Evolutionary conservation across 23 tunicate species (phyloP).

Genomic region (Ascidia mentula): DNA sequence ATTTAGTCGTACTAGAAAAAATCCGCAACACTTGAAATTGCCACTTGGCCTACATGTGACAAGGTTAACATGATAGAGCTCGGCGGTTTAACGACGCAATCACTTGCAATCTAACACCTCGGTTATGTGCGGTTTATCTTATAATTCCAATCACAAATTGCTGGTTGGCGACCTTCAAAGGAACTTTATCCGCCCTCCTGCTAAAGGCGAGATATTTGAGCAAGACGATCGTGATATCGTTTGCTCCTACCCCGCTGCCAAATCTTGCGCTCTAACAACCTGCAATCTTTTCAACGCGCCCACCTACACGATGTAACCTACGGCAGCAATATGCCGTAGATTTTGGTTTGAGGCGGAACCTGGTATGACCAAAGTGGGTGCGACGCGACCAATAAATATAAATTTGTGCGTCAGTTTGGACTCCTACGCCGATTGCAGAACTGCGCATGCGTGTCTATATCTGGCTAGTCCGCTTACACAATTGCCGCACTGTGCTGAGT

Average conservation of each 20-base stretch:
- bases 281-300: not conserved
- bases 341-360: not conserved
- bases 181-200: not conserved
- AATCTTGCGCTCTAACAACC: not conserved
- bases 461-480: not conserved
- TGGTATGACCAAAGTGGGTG: not conserved
- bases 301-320: not conserved
- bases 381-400: too few relatives aligned
- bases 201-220: not conserved
- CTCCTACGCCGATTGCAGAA: too few relatives aligned
- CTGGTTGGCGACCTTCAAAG: conserved; percentile 3
- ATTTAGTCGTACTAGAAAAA: not conserved
- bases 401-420: too few relatives aligned
- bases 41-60: not conserved
- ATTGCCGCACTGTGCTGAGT: not conserved
- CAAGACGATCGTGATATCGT: not conserved
- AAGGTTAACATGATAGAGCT: not conserved
- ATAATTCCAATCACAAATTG: not conserved
- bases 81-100: not conserved
- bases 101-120: not conserved
- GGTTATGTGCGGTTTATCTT: not conserved
- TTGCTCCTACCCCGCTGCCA: not conserved
- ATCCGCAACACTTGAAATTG: not conserved
- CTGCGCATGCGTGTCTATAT: too few relatives aligned
- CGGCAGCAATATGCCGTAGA: not conserved